phyloP scores from a whole-genome alignment of 2,797 vertebrate species.

The Danio kyathit region DNA sequence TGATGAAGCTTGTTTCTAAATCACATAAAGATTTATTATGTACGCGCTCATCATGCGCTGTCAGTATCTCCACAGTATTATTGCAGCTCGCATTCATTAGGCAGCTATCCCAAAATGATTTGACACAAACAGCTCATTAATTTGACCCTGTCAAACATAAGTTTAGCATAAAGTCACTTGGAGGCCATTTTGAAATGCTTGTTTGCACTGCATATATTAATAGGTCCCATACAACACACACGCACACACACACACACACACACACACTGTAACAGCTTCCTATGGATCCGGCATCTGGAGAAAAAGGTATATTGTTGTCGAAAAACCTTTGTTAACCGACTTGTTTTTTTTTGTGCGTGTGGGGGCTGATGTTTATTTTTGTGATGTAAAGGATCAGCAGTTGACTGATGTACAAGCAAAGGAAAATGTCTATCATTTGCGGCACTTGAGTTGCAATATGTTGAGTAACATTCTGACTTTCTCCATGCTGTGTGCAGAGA shows the following conservation, averaged over 20 bases:
- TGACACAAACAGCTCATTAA: conserved; percentile 58
- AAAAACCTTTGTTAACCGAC: conserved; percentile 35
- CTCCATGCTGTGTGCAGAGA: background rate
- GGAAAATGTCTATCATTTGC: conserved; percentile 44
- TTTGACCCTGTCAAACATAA: conserved; percentile 51
- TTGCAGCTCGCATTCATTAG: conserved; percentile 55
- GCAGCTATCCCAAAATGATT: conserved; percentile 38
- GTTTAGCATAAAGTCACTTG: conserved; percentile 43
- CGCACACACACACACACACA: conserved; percentile 20
- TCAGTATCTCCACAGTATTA: conserved; percentile 49
- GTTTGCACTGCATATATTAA: conserved; percentile 32
- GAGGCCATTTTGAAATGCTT: conserved; percentile 41
- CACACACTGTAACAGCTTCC: conserved; percentile 13
- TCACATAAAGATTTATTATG: conserved; percentile 41
- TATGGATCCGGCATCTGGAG: background rate
- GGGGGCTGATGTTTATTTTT: conserved; percentile 43
- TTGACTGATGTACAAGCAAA: conserved; percentile 42
- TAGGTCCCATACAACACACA: conserved; percentile 27
- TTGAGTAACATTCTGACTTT: conserved; percentile 28
- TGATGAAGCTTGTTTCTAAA: conserved; percentile 15
- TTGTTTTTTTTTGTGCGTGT: conserved; percentile 14
- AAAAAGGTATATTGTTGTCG: background rate
- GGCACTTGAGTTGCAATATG: conserved; percentile 23
- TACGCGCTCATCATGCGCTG: conserved; percentile 7
- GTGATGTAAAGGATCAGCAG: conserved; percentile 40